These are phyloP conservation scores for Micropoecilia bifurca DNA, from an alignment of 2,797 vertebrate species.

Conservation along the genomic window DNA sequence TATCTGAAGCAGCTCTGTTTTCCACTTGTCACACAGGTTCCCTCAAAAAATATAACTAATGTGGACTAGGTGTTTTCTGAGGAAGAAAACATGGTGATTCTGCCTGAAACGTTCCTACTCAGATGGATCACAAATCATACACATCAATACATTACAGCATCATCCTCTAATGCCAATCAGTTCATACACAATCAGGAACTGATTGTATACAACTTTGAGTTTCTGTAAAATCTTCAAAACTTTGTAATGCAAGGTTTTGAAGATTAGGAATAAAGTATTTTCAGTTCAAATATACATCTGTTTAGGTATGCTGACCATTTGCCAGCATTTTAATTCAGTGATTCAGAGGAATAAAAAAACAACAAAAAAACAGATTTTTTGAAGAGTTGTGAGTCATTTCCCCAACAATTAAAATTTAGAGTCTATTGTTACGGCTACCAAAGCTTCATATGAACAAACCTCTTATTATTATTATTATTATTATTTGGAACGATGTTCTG, in stretches of 20 bases:
- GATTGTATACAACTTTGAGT: not conserved
- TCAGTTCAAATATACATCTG: not conserved
- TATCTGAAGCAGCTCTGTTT: constrained; percentile 32
- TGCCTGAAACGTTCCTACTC: not conserved
- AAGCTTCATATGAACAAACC: not conserved
- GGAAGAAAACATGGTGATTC: not conserved
- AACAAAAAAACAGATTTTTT: not conserved
- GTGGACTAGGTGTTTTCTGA: not conserved
- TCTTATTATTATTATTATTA: not conserved
- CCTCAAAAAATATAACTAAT: not conserved
- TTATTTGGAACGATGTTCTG: not conserved
- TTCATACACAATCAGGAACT: not conserved
- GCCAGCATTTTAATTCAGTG: not conserved
- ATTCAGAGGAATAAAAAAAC: not conserved
- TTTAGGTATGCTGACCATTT: not conserved
- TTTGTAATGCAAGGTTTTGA: not conserved
- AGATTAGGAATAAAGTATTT: not conserved
- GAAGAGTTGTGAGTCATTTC: not conserved
- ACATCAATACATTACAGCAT: not conserved
- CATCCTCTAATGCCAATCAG: too few relatives aligned
- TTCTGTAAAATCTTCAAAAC: not conserved
- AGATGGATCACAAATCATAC: not conserved
- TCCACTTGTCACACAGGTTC: not conserved
- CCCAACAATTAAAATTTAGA: not conserved
- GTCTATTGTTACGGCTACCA: not conserved